Percentiles rank a stretch among this genome's conserved stretches.
These are phyloP conservation scores for Darwinula stevensoni DNA, from an alignment of 2,888 invertebrate species.

Conservation along the genomic window DNA sequence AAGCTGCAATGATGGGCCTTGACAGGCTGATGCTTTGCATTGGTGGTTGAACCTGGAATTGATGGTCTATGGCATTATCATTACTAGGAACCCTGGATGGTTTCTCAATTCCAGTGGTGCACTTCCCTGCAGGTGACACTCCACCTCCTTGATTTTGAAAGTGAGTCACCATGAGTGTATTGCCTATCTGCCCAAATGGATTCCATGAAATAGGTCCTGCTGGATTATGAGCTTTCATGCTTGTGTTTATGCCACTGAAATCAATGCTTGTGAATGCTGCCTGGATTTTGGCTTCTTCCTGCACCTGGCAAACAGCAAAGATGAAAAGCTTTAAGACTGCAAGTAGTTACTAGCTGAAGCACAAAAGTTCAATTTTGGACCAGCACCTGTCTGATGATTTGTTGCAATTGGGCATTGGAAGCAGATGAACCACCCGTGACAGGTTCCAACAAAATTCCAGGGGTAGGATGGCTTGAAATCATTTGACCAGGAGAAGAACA, in stretches of 20 bases:
- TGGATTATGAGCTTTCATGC: not conserved
- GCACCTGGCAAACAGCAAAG: slow-evolving; percentile 1
- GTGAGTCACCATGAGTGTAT: not conserved
- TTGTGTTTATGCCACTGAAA: not conserved
- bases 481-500: slow-evolving; percentile 7
- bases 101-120: slow-evolving; percentile 13
- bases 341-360: too few species aligned
- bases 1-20: too few species aligned
- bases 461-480: slow-evolving; percentile 13
- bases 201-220: not conserved
- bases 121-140: slow-evolving; percentile 5
- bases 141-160: slow-evolving; percentile 4
- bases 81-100: slow-evolving; percentile 5
- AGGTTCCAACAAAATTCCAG: slow-evolving; percentile 29
- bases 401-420: slow-evolving; percentile 31
- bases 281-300: slow-evolving; percentile 1
- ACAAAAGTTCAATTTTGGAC: not conserved
- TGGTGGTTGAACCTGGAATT: too few species aligned
- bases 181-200: not conserved
- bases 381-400: slow-evolving; percentile 38
- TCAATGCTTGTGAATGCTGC: not conserved
- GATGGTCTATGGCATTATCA: too few species aligned
- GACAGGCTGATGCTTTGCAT: too few species aligned
- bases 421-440: slow-evolving; percentile 40
- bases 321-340: too few species aligned